A percentile compares a stretch with the other conserved stretches of the same genome.
Evolutionary conservation across 2,888 invertebrate species (phyloP).

Genomic region (Rotaria magnacalcarata): DNA sequence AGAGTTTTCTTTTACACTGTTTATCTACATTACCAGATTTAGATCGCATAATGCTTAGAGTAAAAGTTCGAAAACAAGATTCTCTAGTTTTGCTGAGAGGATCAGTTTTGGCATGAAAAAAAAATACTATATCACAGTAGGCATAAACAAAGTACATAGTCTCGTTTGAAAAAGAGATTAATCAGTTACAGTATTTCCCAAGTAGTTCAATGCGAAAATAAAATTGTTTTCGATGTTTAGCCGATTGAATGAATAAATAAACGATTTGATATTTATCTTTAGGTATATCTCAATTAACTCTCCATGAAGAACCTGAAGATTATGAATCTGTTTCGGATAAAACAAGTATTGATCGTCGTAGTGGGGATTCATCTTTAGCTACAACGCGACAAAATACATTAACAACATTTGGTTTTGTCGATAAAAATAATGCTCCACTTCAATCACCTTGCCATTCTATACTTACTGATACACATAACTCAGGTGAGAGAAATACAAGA

Average conservation of each 20-base stretch:
- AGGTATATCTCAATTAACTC: slow-evolving; percentile 32
- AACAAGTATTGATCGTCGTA: background rate
- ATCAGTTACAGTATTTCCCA: too few species aligned
- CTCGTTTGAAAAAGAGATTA: too few species aligned
- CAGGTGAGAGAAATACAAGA: background rate
- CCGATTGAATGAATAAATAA: background rate
- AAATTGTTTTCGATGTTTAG: too few species aligned
- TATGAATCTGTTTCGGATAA: slow-evolving; percentile 21
- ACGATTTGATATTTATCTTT: background rate
- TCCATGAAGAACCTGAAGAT: slow-evolving; percentile 19
- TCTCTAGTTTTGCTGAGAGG: too few species aligned
- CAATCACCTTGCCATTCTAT: slow-evolving; percentile 8
- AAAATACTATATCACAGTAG: too few species aligned
- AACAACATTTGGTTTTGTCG: slow-evolving; percentile 19
- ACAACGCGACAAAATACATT: background rate
- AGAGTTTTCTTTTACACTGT: too few species aligned
- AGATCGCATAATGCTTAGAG: too few species aligned
- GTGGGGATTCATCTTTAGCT: background rate
- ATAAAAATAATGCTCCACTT: slow-evolving; percentile 31
- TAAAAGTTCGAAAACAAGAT: too few species aligned
- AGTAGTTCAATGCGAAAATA: too few species aligned
- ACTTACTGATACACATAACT: background rate
- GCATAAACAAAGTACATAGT: too few species aligned
- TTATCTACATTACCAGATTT: too few species aligned
- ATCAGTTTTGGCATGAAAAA: too few species aligned